Evolutionary conservation across 2,797 vertebrate genomes (phyloP).

Genomic region (Brachyrhaphis roseni): DNA sequence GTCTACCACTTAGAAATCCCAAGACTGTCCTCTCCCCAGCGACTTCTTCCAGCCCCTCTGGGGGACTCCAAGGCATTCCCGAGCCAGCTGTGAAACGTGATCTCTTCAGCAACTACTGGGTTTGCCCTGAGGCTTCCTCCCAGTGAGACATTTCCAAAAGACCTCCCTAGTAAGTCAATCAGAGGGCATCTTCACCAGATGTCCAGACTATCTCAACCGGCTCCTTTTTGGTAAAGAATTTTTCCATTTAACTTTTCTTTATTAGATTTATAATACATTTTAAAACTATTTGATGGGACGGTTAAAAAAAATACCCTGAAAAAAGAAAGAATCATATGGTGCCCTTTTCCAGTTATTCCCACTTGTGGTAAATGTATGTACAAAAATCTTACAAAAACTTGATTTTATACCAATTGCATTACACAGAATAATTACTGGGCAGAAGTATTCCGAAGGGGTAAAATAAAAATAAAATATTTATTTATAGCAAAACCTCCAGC

Average conservation of each 20-base stretch:
- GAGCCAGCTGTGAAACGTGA: slow-evolving; percentile 3
- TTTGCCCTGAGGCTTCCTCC: slow-evolving; percentile 4
- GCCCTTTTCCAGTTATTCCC: background rate
- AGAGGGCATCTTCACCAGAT: slow-evolving; percentile 4
- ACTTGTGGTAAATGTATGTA: too few species aligned
- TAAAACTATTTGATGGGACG: background rate
- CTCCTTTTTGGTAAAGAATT: background rate
- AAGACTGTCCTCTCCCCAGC: background rate
- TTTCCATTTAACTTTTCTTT: background rate
- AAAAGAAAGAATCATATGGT: background rate
- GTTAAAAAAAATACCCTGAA: background rate
- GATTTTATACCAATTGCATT: background rate
- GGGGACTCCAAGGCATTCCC: slow-evolving; percentile 6
- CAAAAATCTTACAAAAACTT: too few species aligned
- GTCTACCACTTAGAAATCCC: background rate
- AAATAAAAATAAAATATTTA: background rate
- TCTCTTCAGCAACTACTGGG: background rate
- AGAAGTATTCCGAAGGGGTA: too few species aligned
- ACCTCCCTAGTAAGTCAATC: background rate
- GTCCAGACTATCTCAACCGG: background rate
- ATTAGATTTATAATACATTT: background rate
- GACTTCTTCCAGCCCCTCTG: background rate
- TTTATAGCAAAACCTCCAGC: background rate
- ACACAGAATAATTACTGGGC: background rate
- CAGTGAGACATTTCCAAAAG: slow-evolving; percentile 1